Conservation (phyloP, 1,140 invertebrate species). For the Thaumatotibia leucotreta region DNA sequence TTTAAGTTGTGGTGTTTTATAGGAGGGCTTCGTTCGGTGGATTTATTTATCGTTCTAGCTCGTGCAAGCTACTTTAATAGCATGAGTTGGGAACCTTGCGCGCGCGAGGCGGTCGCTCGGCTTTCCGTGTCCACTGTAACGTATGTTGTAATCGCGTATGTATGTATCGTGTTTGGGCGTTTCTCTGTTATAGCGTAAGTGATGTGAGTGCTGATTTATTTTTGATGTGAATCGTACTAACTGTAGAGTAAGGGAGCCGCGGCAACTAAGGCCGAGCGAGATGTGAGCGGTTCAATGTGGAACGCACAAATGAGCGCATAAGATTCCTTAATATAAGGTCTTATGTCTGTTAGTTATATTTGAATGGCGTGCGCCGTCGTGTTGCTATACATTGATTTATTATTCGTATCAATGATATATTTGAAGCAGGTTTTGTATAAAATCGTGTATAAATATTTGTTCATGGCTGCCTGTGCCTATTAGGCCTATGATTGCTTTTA, state of each 20-base stretch:
- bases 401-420: background rate
- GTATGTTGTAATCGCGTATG: conserved; percentile 1
- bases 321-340: background rate
- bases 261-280: background rate
- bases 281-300: background rate
- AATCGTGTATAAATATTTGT: background rate
- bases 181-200: conserved; percentile 17
- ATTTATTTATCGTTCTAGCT: background rate
- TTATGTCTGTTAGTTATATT: background rate
- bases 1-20: background rate
- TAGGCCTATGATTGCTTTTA: background rate
- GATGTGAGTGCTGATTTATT: conserved; percentile 16
- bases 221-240: conserved; percentile 15
- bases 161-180: conserved; percentile 14
- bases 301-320: background rate
- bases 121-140: conserved; percentile 11
- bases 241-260: background rate
- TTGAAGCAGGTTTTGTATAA: background rate
- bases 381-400: background rate
- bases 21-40: background rate
- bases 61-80: background rate
- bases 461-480: background rate
- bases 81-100: background rate
- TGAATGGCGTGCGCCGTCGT: background rate
- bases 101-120: background rate